Percentiles rank a stretch among this genome's conserved stretches.
Conservation (phyloP, 1,140 invertebrate genomes). For the Atta texana region DNA sequence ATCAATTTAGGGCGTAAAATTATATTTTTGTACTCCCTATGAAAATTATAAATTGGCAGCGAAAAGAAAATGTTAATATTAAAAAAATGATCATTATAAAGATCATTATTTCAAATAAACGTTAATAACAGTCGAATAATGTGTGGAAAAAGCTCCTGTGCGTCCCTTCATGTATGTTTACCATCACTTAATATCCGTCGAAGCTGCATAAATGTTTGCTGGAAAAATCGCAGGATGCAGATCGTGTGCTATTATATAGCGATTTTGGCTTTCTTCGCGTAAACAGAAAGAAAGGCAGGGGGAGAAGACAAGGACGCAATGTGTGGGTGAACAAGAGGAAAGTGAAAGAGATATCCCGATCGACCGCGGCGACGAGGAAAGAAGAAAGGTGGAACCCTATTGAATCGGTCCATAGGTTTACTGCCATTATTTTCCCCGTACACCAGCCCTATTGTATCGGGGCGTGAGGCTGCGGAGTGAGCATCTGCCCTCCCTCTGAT, state of each 20-base stretch:
- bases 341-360: slow-evolving; percentile 21
- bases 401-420: slow-evolving; percentile 74
- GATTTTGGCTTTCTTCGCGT: slow-evolving; percentile 16
- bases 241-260: slow-evolving; percentile 21
- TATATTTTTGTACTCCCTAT: neutral
- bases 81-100: neutral
- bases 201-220: slow-evolving; percentile 26
- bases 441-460: slow-evolving; percentile 68
- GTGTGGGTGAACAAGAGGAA: slow-evolving; percentile 25
- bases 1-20: neutral
- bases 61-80: neutral
- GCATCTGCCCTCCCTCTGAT: slow-evolving; percentile 67
- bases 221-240: neutral
- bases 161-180: neutral
- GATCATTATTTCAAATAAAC: neutral
- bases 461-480: slow-evolving; percentile 74
- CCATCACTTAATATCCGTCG: neutral
- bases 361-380: slow-evolving; percentile 29
- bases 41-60: neutral
- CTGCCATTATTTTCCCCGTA: slow-evolving; percentile 72
- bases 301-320: neutral
- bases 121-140: neutral
- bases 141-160: neutral
- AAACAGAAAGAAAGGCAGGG: slow-evolving; percentile 8
- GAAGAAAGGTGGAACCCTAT: slow-evolving; percentile 67